Base-by-base conservation (phyloP, 2,797 vertebrate genomes). In the Lepilemur septentrionalis region DNA sequence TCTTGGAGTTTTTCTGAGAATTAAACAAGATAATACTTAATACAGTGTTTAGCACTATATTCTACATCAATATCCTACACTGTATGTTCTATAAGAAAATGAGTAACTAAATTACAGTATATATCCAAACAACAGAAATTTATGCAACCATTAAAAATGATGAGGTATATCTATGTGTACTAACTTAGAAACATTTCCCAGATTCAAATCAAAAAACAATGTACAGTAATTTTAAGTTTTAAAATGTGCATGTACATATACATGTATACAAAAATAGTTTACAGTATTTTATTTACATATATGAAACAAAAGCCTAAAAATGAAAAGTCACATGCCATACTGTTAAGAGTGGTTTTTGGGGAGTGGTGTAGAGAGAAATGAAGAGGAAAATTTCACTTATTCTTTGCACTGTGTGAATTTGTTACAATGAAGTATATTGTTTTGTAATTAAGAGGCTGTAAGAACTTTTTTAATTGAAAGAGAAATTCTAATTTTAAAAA, bases 401-500 rank as follows among this genome's bases (percentile, higher is more conserved):
- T 65, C 67, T n/a, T 67, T 80, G 25, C 2, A 28, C 38, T 28
- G 1, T 72, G 59, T 91, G 32, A 91, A 61, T 46, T 41, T 82
- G 32, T 76, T 76, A 76, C 15, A 94, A 11, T 23, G 15, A 83
- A 38, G 75, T 22, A 32, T 35, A 76, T 38, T 61, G 25, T 11
- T 91, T 94, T 91, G 38, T n/a, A 72, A 83, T 83, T 46, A 70
- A 61, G 55, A 88, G 3, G n/a, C 28, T 38, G 59, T 35, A 75
- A 96, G 43, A 17, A 18, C 23, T 57, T 57, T 76, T 28, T 80
- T 52, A 81, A 61, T 70, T 23, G 50, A 65, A 83, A 55, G 17
- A 94, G n/a, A 82, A 79, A 65, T 79, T 70, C 67, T 92, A 67
- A 82, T 67, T 72, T 93, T 41, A 55, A 65, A 85, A 65, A 38